These are phyloP conservation scores for Thermophis baileyi DNA, from an alignment of 2,113 vertebrate genomes.

Conservation along the genomic window DNA sequence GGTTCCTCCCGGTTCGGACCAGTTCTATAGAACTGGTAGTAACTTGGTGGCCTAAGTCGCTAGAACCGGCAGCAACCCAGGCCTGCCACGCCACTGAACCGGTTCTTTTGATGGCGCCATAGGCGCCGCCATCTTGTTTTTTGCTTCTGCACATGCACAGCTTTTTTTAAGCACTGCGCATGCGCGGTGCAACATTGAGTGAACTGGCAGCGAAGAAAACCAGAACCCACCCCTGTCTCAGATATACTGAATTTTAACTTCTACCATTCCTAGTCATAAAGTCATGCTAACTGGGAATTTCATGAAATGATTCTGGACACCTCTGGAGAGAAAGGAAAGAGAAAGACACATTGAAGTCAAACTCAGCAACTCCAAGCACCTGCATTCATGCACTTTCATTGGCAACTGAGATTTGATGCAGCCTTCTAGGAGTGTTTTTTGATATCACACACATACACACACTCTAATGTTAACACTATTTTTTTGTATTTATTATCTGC, in stretches of 20 bases:
- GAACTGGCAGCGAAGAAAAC: no score
- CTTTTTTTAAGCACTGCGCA: no score
- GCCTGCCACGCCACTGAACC: no score
- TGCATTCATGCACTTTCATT: not conserved
- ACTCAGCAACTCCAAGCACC: not conserved
- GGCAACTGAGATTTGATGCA: not conserved
- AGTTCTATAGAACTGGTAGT: no score
- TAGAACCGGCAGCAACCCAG: no score
- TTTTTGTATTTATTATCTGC: not conserved
- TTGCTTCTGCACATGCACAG: no score
- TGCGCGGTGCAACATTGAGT: no score
- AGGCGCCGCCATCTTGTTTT: no score
- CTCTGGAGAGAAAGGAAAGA: not conserved
- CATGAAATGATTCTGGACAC: not conserved
- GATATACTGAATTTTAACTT: not conserved
- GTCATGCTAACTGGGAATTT: not conserved
- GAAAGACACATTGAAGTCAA: not conserved
- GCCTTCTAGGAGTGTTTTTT: not conserved
- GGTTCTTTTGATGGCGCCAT: no score
- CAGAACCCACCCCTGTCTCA: no score
- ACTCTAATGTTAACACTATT: not conserved
- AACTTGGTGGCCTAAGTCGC: no score
- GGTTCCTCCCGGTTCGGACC: no score
- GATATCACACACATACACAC: not conserved
- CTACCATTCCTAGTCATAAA: not conserved